These are phyloP conservation scores for Lampris megalopsis DNA, from an alignment of 2,113 vertebrate genomes.

Conservation along the genomic window DNA sequence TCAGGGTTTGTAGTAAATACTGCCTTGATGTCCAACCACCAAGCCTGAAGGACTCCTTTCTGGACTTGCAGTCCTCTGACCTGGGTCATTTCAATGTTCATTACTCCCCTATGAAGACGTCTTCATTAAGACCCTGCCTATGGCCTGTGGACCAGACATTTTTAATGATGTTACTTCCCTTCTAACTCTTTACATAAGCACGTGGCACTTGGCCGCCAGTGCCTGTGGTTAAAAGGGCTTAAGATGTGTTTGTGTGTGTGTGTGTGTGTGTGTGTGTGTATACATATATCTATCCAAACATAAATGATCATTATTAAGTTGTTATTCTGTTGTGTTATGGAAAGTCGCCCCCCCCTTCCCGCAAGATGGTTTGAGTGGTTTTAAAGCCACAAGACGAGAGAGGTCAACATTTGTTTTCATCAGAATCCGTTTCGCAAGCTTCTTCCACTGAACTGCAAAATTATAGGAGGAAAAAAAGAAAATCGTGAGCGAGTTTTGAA, in stretches of 20 bases:
- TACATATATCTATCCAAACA: slow-evolving; percentile 28
- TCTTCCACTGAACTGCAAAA: slow-evolving; percentile 26
- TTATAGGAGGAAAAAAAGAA: slow-evolving; percentile 23
- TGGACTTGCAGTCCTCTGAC: slow-evolving; percentile 49
- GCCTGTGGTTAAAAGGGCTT: slow-evolving; percentile 56
- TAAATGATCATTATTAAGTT: slow-evolving; percentile 57
- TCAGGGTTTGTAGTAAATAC: slow-evolving; percentile 65
- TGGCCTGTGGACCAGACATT: slow-evolving; percentile 67
- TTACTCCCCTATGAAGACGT: slow-evolving; percentile 73
- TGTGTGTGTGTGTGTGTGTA: not conserved
- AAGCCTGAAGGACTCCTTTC: slow-evolving; percentile 56
- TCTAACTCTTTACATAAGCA: slow-evolving; percentile 69
- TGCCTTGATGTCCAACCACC: slow-evolving; percentile 59
- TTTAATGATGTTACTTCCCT: slow-evolving; percentile 59
- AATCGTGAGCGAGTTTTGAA: slow-evolving; percentile 22
- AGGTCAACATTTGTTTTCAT: slow-evolving; percentile 59
- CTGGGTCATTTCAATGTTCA: slow-evolving; percentile 65
- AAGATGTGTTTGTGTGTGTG: slow-evolving; percentile 39
- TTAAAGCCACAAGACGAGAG: slow-evolving; percentile 55
- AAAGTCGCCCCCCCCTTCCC: slow-evolving; percentile 5
- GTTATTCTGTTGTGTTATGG: slow-evolving; percentile 53
- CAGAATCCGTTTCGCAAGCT: slow-evolving; percentile 26
- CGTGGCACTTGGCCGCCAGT: slow-evolving; percentile 63
- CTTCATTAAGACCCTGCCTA: slow-evolving; percentile 75
- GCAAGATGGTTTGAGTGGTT: slow-evolving; percentile 37